These are phyloP conservation scores for Drosophila burlai DNA, from an alignment of 1,140 invertebrate genomes.

Conservation along the genomic window DNA sequence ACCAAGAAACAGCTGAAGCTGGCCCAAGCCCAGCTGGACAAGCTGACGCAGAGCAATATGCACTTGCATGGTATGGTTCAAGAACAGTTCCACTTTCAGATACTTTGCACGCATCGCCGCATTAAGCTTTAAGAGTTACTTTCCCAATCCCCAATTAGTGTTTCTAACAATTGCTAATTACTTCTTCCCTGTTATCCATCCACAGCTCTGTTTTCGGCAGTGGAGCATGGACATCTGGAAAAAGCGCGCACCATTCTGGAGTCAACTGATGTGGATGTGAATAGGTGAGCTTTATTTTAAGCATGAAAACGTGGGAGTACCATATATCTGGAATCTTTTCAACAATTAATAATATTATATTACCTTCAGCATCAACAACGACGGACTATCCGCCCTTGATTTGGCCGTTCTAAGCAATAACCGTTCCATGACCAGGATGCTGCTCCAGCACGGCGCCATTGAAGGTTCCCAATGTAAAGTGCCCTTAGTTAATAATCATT, in stretches of 20 bases:
- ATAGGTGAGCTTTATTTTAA: slow-evolving; percentile 88
- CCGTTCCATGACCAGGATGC: slow-evolving; percentile 93
- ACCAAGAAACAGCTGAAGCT: slow-evolving; percentile 88
- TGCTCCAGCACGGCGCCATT: slow-evolving; percentile 94
- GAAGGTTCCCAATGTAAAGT: slow-evolving; percentile 95
- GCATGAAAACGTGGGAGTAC: background rate
- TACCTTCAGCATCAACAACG: slow-evolving; percentile 91
- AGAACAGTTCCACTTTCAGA: background rate
- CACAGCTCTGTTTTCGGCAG: slow-evolving; percentile 95
- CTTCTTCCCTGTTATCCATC: slow-evolving; percentile 59
- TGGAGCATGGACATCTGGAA: slow-evolving; percentile 96
- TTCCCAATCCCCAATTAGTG: background rate
- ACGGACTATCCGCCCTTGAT: slow-evolving; percentile 95
- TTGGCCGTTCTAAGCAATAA: slow-evolving; percentile 96
- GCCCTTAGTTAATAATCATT: slow-evolving; percentile 90
- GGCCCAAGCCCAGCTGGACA: slow-evolving; percentile 89
- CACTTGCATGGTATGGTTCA: slow-evolving; percentile 92
- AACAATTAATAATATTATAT: slow-evolving; percentile 44
- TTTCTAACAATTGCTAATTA: background rate
- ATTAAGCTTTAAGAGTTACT: background rate
- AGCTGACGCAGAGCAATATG: slow-evolving; percentile 93
- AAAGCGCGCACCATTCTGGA: slow-evolving; percentile 95
- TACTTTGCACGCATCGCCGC: slow-evolving; percentile 36
- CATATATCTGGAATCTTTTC: background rate
- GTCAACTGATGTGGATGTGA: slow-evolving; percentile 95